Evolutionary conservation across 2,113 vertebrate species (phyloP), one percentile per base, ranked within the genome.

Genomic region (Aphyosemion australe): DNA sequence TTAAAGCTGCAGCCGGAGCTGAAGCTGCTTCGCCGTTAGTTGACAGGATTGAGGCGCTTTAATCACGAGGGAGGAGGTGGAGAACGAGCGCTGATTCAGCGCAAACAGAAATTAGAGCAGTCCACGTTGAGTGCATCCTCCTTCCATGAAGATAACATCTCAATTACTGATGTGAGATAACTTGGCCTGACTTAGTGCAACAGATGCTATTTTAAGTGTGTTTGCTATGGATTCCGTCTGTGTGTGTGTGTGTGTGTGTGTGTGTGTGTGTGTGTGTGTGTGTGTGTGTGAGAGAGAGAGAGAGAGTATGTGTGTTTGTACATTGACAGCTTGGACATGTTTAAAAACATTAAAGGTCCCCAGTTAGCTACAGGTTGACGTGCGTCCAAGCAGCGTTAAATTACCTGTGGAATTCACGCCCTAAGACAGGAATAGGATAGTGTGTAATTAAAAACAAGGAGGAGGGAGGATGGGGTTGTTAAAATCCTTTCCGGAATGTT

Each of bases 371-470:
- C 15, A 31, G 34, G 72, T 73, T 84, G 80, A 79, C 42, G 42
- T 65, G 65, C 61, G 39, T 74, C 74, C 68, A 54, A 77, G 76
- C 58, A 34, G 70, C 71, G 67, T 71, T 61, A 72, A 80, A 79
- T 72, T 72, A 60, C 76, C 74, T 84, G 82, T 66, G 87, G 83
- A 89, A 86, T 89, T 89, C 71, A 74, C 69, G 76, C 88, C 84
- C 76, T 84, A 8, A 86, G 76, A 88, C 77, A 68, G 90, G 76
- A 91, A 91, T 79, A 78, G 84, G 89, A 90, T 87, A 90, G 83
- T 84, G 80, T 89, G 84, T 92, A 90, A 93, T 93, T 93, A 92
- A 90, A 91, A 88, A 84, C 72, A 74, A 71, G 77, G 62, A 47
- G 19, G 55, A 0, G 52, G 14, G 58, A 16, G 54, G 21, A 41